phyloP scores from a whole-genome alignment of 1,140 invertebrate species.

The Druon quercuslanigerum region DNA sequence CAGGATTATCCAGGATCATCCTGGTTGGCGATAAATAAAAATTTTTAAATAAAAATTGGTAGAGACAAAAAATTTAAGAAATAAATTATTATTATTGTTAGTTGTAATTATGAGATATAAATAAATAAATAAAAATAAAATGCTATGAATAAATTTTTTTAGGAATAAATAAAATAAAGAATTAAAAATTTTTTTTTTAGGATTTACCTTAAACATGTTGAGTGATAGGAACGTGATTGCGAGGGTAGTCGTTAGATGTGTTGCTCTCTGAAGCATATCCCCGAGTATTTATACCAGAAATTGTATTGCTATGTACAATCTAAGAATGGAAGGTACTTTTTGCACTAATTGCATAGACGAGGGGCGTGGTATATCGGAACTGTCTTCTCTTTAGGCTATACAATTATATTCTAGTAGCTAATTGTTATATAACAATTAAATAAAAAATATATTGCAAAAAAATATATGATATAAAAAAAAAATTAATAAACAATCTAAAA shows the following conservation, averaged over 20 bases:
- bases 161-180: neutral
- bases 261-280: constrained; percentile 42
- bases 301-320: constrained; percentile 23
- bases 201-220: constrained; percentile 56
- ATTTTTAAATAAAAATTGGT: too few species aligned
- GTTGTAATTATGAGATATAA: too few species aligned
- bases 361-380: constrained; percentile 41
- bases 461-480: neutral
- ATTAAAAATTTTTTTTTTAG: neutral
- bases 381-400: constrained; percentile 2
- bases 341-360: constrained; percentile 21
- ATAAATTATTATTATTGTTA: too few species aligned
- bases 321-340: constrained; percentile 31
- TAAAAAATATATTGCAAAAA: too few species aligned
- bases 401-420: neutral
- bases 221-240: constrained; percentile 8
- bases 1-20: too few species aligned
- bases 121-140: too few species aligned
- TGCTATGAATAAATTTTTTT: too few species aligned
- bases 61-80: neutral
- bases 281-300: constrained; percentile 56
- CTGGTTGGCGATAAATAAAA: too few species aligned
- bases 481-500: neutral
- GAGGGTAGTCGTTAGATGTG: constrained; percentile 49
- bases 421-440: neutral